Conservation (phyloP, 2,888 invertebrate genomes). For the Apantesis nais region DNA sequence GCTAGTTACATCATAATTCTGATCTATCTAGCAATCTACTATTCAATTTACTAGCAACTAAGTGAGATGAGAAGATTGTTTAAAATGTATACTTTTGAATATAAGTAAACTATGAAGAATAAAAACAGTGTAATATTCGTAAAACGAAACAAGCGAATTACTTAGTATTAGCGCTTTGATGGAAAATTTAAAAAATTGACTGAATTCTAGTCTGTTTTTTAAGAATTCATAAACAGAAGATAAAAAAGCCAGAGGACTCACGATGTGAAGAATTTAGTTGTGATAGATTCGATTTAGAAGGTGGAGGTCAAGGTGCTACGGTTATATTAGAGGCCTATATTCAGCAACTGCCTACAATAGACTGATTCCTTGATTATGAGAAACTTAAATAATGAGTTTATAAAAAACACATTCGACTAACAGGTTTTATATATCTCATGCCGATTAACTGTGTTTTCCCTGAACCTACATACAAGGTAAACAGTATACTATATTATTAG, state of each 20-base stretch:
- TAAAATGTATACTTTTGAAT: too few relatives aligned
- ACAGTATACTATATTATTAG: background rate
- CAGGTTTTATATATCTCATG: background rate
- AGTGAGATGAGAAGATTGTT: background rate
- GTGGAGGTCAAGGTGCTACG: background rate
- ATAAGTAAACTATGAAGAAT: too few relatives aligned
- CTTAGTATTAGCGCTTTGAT: background rate
- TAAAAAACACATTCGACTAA: background rate
- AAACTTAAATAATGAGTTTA: background rate
- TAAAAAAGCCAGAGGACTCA: background rate
- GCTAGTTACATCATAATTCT: background rate
- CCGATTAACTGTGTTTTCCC: background rate
- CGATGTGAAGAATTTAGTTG: background rate
- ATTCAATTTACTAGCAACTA: background rate
- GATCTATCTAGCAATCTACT: background rate
- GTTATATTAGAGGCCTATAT: too few relatives aligned
- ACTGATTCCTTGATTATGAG: background rate
- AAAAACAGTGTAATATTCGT: too few relatives aligned
- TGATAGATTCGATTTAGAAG: background rate
- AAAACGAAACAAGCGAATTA: too few relatives aligned
- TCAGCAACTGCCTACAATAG: background rate
- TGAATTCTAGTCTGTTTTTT: background rate
- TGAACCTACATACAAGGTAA: background rate
- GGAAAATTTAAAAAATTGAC: background rate
- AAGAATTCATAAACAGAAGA: background rate